Conservation (phyloP, 2,888 invertebrate species). For the Amorpha juglandis region DNA sequence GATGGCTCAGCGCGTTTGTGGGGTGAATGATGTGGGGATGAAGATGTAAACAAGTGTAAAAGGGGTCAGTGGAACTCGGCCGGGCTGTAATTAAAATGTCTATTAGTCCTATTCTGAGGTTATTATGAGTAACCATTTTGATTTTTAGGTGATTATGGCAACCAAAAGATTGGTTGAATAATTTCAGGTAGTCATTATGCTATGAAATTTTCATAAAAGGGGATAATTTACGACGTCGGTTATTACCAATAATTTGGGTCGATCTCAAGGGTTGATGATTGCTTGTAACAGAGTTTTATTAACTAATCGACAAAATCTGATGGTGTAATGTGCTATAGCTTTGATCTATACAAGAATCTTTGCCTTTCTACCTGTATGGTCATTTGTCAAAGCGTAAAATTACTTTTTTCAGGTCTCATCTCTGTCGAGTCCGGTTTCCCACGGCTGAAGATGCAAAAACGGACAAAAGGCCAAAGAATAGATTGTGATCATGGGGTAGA, state of each 20-base stretch:
- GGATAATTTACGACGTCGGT: constrained; percentile 36
- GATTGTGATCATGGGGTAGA: constrained; percentile 46
- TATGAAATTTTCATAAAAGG: constrained; percentile 38
- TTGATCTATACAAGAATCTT: constrained; percentile 4
- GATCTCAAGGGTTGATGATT: constrained; percentile 7
- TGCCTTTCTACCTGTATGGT: constrained; percentile 7
- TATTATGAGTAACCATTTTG: constrained; percentile 71
- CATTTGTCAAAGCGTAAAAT: constrained; percentile 30
- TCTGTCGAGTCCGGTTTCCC: constrained; percentile 49
- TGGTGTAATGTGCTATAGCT: constrained; percentile 4
- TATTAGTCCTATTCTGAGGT: constrained; percentile 78
- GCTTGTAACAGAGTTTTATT: constrained; percentile 6
- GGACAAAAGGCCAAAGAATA: constrained; percentile 53
- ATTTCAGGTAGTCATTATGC: constrained; percentile 48
- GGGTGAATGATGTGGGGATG: constrained; percentile 69
- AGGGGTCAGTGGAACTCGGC: constrained; percentile 80
- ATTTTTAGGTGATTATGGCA: constrained; percentile 65
- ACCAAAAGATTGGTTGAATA: constrained; percentile 56
- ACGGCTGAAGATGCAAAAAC: constrained; percentile 66
- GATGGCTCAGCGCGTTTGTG: constrained; percentile 75
- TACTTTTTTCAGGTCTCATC: constrained; percentile 42
- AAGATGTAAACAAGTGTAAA: constrained; percentile 84
- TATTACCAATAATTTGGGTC: constrained; percentile 18
- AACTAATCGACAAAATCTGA: constrained; percentile 2
- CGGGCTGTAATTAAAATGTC: constrained; percentile 79